Base-by-base conservation (phyloP, 2,888 invertebrate species). In the Eristalis pertinax region DNA sequence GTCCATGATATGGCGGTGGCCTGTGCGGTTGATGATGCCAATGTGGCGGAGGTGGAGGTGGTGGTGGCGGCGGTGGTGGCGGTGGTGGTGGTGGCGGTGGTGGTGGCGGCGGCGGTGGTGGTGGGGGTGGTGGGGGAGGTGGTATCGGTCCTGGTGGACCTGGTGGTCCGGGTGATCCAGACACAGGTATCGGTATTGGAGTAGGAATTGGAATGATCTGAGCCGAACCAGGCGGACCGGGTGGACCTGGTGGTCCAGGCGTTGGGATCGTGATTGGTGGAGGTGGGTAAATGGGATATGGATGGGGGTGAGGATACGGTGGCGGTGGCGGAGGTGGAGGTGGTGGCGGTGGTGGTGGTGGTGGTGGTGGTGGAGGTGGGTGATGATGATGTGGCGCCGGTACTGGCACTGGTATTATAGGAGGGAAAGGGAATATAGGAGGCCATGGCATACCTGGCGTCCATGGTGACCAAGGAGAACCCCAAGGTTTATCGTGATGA, bases 241-340 rank as follows among this genome's bases (percentile, higher is more conserved):
- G 35, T 26, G 77, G 63, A 0, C 62, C 43, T 2, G 62, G 63
- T 8, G 50, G n/a, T 0, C 2, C 26, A 32, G 69, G 77, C 13
- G 19, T 19, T 43, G 72, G 43, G 62, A 13, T 50, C 62, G 50
- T 15, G 22, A 41, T 22, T 13, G 77, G 69, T n/a, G 63, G 38
- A 26, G 4, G 15, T 1, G 62, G 60, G 13, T 24, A 60, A 5
- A 19, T 11, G 0, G 8, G 24, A 24, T 22, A 19, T 24, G 24
- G 60, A 11, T 24, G 60, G 11, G 24, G 60, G 2, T 7, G 60
- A 1, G 2, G 65, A 8, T 35, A 35, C 0, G 22, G 50, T 19
- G 63, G 43, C 4, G 43, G 43, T 4, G 43, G 43, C 3, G 64
- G 1, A 13, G 24, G 15, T 50, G 50, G 24, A 5, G 15, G 24